Evolutionary conservation across 2,888 invertebrate species (phyloP).

Genomic region (Suillia variegata): DNA sequence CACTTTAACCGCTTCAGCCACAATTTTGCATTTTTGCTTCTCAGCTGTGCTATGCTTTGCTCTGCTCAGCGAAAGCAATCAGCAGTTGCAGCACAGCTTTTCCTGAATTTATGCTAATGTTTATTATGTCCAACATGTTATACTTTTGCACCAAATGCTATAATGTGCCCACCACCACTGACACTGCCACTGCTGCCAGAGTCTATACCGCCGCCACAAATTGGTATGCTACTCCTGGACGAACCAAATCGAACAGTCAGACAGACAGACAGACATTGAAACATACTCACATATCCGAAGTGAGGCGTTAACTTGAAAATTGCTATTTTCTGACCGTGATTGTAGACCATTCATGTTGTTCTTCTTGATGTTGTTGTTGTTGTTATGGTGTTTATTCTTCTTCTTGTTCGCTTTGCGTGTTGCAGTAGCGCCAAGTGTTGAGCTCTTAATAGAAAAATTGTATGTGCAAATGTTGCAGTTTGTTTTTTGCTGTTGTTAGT

Average conservation of each 20-base stretch:
- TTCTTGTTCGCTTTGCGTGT: constrained; percentile 27
- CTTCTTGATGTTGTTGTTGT: constrained; percentile 14
- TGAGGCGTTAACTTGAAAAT: constrained; percentile 54
- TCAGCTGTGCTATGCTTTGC: background rate
- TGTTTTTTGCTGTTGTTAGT: background rate
- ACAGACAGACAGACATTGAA: background rate
- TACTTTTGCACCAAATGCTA: constrained; percentile 38
- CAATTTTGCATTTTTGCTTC: constrained; percentile 25
- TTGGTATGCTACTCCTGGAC: background rate
- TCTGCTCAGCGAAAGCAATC: constrained; percentile 11
- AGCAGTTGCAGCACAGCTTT: constrained; percentile 19
- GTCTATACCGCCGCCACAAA: background rate
- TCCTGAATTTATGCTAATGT: constrained; percentile 55
- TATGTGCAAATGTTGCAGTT: constrained; percentile 12
- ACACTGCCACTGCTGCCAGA: background rate
- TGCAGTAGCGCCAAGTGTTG: constrained; percentile 52
- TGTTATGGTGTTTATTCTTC: constrained; percentile 3
- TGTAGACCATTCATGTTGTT: constrained; percentile 24
- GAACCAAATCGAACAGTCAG: background rate
- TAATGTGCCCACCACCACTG: background rate
- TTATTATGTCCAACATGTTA: constrained; percentile 56
- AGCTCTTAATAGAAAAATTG: constrained; percentile 54
- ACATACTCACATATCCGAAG: constrained; percentile 11
- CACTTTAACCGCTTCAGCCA: constrained; percentile 29
- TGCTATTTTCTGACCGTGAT: constrained; percentile 30